Evolutionary conservation across 2,888 invertebrate species (phyloP).

Genomic region (Clusia tigrina): DNA sequence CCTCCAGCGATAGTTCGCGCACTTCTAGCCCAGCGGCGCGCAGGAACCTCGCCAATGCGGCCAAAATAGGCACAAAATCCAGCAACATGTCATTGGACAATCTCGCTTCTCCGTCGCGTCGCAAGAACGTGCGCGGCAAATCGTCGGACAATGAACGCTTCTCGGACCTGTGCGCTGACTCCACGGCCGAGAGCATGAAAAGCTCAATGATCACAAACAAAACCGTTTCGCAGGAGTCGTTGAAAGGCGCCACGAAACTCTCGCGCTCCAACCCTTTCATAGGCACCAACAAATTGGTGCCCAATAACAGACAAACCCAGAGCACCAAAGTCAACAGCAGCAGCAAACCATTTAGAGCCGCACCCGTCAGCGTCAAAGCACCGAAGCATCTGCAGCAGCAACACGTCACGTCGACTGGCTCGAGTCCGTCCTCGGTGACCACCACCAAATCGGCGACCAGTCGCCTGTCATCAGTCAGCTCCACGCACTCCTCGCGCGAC

Average conservation of each 20-base stretch:
- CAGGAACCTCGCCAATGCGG: slow-evolving; percentile 40
- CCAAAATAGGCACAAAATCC: slow-evolving; percentile 57
- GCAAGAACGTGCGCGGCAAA: slow-evolving; percentile 42
- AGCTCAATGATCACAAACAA: slow-evolving; percentile 63
- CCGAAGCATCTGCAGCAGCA: slow-evolving; percentile 52
- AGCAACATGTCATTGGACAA: slow-evolving; percentile 63
- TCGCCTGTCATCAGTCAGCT: slow-evolving; percentile 61
- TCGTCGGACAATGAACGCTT: slow-evolving; percentile 42
- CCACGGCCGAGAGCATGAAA: slow-evolving; percentile 63
- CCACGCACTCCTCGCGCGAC: slow-evolving; percentile 60
- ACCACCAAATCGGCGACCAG: slow-evolving; percentile 62
- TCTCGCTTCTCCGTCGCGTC: slow-evolving; percentile 54
- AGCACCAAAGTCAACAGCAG: not conserved
- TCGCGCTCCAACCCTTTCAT: slow-evolving; percentile 58
- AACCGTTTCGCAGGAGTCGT: slow-evolving; percentile 63
- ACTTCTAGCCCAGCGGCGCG: slow-evolving; percentile 61
- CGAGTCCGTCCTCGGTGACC: slow-evolving; percentile 61
- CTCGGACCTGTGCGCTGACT: slow-evolving; percentile 58
- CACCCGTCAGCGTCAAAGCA: slow-evolving; percentile 40
- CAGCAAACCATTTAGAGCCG: slow-evolving; percentile 19
- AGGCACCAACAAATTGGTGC: slow-evolving; percentile 31
- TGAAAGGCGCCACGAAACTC: slow-evolving; percentile 47
- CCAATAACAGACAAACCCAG: slow-evolving; percentile 20
- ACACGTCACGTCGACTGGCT: slow-evolving; percentile 58
- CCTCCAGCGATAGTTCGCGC: slow-evolving; percentile 64